Evolutionary conservation across 2,113 vertebrate genomes (phyloP), one percentile per base, ranked within the genome.

Genomic region (Actenoides lindsayi): DNA sequence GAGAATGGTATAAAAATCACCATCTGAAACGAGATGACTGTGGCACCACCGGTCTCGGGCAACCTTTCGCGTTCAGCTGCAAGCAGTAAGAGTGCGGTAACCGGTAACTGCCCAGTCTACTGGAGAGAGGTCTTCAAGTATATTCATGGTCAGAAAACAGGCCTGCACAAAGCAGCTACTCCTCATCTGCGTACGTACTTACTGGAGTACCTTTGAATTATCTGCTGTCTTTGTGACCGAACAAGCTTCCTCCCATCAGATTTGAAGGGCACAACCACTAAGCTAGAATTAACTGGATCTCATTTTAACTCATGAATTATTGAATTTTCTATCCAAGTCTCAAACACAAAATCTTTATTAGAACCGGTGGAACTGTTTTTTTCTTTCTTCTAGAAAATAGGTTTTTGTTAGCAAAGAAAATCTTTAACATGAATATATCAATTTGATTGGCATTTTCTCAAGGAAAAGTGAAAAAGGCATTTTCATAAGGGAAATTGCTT

Each of bases 271-370:
- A 74, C 17, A 90, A 75, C 6, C 16, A 30, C 46, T 46, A 90
- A 77, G 42, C 11, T 54, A 67, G 92, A 83, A 86, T 88, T 90
- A 94, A 54, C 54, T 77, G 27, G 30, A 50, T 74, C 79, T 90
- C 74, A 46, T 91, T 96, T 88, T 86, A 80, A 12, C 27, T 88
- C 5, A n/a, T 90, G 68, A 91, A 95, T 92, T 88, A 93, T 60
- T 86, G 56, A 96, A 65, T 77, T 94, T 96, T 83, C 71, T 83
- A 63, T 88, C 48, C 78, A 25, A 60, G 33, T 50, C 39, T 91
- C 75, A 83, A 95, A 88, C 37, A 80, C 16, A 85, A 87, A 82
- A 42, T 59, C 33, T 85, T 90, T 88, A 74, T 83, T 88, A 74
- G n/a, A 74, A 51, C 7, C 23, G 13, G 7, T 46, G 54, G 83